Evolutionary conservation across 2,888 invertebrate species (phyloP).

Genomic region (Sceliomorpha sp.): DNA sequence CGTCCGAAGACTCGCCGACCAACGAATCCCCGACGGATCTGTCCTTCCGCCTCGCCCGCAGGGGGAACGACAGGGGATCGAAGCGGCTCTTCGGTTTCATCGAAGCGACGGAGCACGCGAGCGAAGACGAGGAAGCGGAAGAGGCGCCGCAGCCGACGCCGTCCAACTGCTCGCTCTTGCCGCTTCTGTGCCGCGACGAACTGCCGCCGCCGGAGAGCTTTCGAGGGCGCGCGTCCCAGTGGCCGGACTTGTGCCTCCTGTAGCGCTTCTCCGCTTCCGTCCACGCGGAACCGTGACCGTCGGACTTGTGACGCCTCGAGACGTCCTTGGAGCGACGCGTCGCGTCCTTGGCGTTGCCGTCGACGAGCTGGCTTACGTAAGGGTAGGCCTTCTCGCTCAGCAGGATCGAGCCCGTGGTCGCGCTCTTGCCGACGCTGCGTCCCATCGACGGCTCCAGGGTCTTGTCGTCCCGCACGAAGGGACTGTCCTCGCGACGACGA

Average conservation of each 20-base stretch:
- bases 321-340: too few relatives aligned
- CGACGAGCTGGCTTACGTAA: conserved; percentile 78
- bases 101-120: conserved; percentile 67
- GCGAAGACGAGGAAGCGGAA: too few relatives aligned
- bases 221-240: conserved; percentile 67
- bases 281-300: too few relatives aligned
- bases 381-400: conserved; percentile 87
- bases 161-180: conserved; percentile 85
- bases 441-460: conserved; percentile 84
- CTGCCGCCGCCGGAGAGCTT: too few relatives aligned
- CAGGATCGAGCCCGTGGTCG: conserved; percentile 85
- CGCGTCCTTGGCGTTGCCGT: conserved; percentile 22
- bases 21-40: conserved; percentile 7
- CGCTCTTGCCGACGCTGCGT: conserved; percentile 85
- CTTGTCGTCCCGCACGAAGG: conserved; percentile 82
- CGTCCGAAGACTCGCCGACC: conserved; percentile 62
- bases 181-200: conserved; percentile 83
- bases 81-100: conserved; percentile 68
- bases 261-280: too few relatives aligned
- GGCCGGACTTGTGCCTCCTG: conserved; percentile 81
- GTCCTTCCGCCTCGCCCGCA: conserved; percentile 44
- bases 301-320: conserved; percentile 24
- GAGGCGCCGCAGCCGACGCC: too few relatives aligned
- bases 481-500: conserved; percentile 66
- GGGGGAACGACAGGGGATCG: conserved; percentile 44